phyloP scores from a whole-genome alignment of 2,113 vertebrate genomes.

The Orthonyx spaldingii region DNA sequence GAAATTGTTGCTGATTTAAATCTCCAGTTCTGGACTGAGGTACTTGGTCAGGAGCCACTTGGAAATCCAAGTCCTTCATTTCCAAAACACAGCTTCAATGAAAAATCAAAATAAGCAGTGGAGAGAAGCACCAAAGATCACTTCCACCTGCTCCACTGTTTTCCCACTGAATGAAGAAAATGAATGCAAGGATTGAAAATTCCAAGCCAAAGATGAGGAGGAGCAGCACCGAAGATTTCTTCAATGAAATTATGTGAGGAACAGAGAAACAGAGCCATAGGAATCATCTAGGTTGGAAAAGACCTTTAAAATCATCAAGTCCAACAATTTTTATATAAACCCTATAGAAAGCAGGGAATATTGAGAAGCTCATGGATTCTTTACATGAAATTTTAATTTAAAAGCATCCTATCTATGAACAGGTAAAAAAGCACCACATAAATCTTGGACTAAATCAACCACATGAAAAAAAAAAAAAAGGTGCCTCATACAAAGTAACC shows the following conservation, averaged over 20 bases:
- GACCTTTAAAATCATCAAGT: not conserved
- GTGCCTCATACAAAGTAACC: not conserved
- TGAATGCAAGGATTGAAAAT: not conserved
- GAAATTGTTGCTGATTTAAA: not conserved
- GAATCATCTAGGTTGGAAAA: not conserved
- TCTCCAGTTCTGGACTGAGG: not conserved
- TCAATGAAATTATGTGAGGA: not conserved
- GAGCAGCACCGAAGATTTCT: not conserved
- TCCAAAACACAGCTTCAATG: not conserved
- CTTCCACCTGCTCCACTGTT: not conserved
- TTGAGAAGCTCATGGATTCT: not conserved
- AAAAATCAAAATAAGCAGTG: not conserved
- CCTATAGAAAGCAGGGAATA: not conserved
- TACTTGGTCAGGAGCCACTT: not conserved
- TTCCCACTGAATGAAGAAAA: not conserved
- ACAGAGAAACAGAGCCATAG: not conserved
- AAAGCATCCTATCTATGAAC: not conserved
- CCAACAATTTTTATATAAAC: not conserved
- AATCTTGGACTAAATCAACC: not conserved
- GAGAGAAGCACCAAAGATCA: not conserved
- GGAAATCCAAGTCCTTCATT: not conserved
- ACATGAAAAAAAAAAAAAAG: not conserved
- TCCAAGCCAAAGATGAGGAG: not conserved
- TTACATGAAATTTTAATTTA: not conserved
- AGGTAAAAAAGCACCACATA: not conserved